Base-by-base conservation (phyloP, 2,888 invertebrate species). In the Phortica okadai region DNA sequence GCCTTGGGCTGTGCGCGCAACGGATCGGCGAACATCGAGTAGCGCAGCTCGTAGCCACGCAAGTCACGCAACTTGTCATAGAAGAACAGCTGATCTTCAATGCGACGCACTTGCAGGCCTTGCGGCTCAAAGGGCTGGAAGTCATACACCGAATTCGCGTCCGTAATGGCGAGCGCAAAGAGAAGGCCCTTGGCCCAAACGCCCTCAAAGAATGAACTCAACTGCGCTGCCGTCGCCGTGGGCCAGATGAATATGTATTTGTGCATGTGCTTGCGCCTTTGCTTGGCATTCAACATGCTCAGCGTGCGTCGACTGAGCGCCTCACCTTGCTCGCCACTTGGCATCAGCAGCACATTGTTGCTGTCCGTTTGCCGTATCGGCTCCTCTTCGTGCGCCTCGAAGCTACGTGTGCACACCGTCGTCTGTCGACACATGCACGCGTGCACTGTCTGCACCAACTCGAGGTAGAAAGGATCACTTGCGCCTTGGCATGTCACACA, bases 241-340 rank as follows among this genome's bases (percentile, higher is more conserved):
- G 84, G 82, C 85, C 91, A 91, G 0, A 89, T 70, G 33, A 90
- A 86, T 5, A 89, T 62, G 78, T 90, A 90, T 70, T 87, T 88
- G 45, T 90, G 89, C 2, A 80, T 75, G 6, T 86, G 85, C n/a
- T 88, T 90, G 2, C 77, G 76, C 0, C 73, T 76, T 75, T 89
- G 90, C 7, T 74, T 80, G 0, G 81, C 77, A 82, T 89, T 90
- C 25, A 89, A 44, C 78, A 86, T 81, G 5, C 74, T 25, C 44
- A 82, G 7, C 10, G 89, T 82, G 4, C 83, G 82, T 6, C 74
- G 78, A 7, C 84, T 74, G 4, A 82, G n/a, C 0, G 82, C 69
- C 6, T 76, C 76, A 0, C 82, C 86, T 1, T 58, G 56, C 1
- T 56, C 50, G 2, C 77, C 84, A 0, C 74, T 74, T 0, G 84